Evolutionary conservation across 2,797 vertebrate genomes (phyloP).

Genomic region (Myotis findleyi): DNA sequence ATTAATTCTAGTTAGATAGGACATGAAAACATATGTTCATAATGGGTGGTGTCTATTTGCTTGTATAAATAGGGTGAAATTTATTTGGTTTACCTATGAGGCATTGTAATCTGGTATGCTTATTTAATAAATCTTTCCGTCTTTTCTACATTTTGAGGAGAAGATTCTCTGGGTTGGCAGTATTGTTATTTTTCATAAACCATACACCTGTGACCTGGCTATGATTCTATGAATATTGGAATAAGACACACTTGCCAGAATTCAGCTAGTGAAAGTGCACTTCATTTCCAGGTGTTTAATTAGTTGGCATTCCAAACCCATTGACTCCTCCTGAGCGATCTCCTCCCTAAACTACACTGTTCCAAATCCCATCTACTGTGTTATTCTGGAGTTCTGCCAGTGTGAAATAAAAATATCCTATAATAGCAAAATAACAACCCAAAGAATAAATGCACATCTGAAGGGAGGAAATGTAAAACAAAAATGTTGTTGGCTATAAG

Average conservation of each 20-base stretch:
- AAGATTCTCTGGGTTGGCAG: conserved; percentile 31
- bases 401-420: conserved; percentile 45
- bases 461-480: conserved; percentile 32
- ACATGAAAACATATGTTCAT: background rate
- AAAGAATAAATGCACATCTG: conserved; percentile 2
- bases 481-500: conserved; percentile 16
- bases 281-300: conserved; percentile 69
- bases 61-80: background rate
- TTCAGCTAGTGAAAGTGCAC: conserved; percentile 21
- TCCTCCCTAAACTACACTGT: conserved; percentile 32
- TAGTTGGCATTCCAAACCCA: conserved; percentile 63
- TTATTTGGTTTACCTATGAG: background rate
- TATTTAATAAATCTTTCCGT: conserved; percentile 13
- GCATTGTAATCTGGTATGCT: background rate
- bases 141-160: conserved; percentile 12
- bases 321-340: conserved; percentile 32
- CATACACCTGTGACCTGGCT: background rate
- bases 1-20: background rate
- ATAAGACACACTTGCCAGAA: conserved; percentile 45
- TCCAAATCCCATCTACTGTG: conserved; percentile 45
- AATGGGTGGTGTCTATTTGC: background rate
- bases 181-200: conserved; percentile 23
- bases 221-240: conserved; percentile 61
- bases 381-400: conserved; percentile 32
- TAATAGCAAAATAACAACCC: conserved; percentile 36